phyloP scores from a whole-genome alignment of 2,888 invertebrate species.

The Drosophila suboccidentalis region DNA sequence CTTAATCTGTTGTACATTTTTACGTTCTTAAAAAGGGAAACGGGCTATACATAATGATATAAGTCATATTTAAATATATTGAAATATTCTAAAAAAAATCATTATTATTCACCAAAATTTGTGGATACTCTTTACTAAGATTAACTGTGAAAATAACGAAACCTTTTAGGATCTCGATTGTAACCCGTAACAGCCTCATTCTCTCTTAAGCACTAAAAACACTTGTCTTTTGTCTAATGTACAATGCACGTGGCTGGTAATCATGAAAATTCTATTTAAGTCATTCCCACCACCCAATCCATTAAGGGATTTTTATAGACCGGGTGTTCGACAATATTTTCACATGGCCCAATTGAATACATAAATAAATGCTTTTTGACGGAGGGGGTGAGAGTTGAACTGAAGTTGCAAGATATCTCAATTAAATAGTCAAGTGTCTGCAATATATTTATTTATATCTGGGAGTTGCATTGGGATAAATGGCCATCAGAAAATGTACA shows the following conservation, averaged over 20 bases:
- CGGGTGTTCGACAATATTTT: constrained; percentile 47
- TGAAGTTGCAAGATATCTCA: constrained; percentile 48
- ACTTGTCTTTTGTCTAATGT: constrained; percentile 8
- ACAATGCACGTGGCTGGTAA: constrained; percentile 28
- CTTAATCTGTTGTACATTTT: no score
- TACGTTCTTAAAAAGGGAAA: not conserved
- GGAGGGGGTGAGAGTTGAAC: not conserved
- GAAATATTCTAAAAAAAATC: not conserved
- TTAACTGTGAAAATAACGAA: not conserved
- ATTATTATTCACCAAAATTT: not conserved
- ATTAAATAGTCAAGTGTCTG: constrained; percentile 73
- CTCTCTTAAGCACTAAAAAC: not conserved
- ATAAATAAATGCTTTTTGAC: constrained; percentile 28
- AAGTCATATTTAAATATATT: not conserved
- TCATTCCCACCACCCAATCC: constrained; percentile 30
- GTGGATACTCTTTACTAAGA: not conserved
- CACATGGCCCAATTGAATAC: constrained; percentile 57
- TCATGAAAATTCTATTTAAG: constrained; percentile 15
- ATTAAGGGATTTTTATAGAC: constrained; percentile 29
- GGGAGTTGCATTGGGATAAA: not conserved
- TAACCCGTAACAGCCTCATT: not conserved
- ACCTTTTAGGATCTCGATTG: not conserved
- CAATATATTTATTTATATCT: constrained; percentile 28
- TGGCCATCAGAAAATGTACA: not conserved
- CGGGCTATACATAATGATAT: not conserved